Evolutionary conservation across 2,797 vertebrate species (phyloP).

Genomic region (Mallotus villosus): DNA sequence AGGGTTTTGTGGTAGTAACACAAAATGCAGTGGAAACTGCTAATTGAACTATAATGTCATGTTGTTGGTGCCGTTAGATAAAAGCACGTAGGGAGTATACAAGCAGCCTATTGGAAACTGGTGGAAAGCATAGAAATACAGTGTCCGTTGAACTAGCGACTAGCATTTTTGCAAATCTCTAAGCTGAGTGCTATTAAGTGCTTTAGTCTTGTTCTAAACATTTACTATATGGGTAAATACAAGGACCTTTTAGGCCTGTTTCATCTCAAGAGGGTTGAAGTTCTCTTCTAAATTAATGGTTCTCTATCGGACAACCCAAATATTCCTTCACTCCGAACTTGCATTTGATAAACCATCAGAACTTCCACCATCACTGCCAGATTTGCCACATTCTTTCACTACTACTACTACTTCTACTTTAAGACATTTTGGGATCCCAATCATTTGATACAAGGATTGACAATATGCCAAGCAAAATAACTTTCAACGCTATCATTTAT

Average conservation of each 20-base stretch:
- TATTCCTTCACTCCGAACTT: not conserved
- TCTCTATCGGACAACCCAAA: not conserved
- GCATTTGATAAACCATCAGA: no score
- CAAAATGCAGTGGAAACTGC: not conserved
- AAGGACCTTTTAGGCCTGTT: not conserved
- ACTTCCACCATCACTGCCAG: no score
- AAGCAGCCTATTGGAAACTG: not conserved
- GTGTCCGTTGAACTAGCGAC: not conserved
- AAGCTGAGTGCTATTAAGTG: not conserved
- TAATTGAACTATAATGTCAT: not conserved
- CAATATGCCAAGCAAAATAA: not conserved
- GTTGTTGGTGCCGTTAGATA: not conserved
- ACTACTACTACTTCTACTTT: no score
- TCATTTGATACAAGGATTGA: not conserved
- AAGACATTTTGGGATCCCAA: not conserved
- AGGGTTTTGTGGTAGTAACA: not conserved
- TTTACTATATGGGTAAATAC: not conserved
- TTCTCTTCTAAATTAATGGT: conserved; percentile 3
- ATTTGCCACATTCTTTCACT: no score
- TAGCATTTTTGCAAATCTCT: conserved; percentile 1
- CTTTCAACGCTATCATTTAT: not conserved
- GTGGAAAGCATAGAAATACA: not conserved
- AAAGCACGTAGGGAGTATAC: not conserved
- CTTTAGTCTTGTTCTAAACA: conserved; percentile 10
- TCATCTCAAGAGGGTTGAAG: not conserved